Evolutionary conservation across 2,888 invertebrate genomes (phyloP).

Genomic region (Fissipunctia ypsillon): DNA sequence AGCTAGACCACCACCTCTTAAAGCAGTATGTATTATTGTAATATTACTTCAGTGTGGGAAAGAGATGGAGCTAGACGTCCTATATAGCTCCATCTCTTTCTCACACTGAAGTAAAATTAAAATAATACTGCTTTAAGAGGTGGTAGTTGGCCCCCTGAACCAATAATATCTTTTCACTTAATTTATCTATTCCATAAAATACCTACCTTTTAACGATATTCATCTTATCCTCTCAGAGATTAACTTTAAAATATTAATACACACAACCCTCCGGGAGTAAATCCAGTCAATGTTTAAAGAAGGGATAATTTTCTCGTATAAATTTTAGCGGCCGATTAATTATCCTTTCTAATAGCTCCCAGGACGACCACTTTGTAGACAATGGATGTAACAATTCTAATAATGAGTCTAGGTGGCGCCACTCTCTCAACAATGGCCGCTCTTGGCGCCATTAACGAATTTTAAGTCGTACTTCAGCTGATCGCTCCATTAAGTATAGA

Average conservation of each 20-base stretch:
- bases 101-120: no score
- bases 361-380: conserved; percentile 60
- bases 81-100: no score
- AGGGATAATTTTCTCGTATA: conserved; percentile 57
- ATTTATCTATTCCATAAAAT: background rate
- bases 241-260: conserved; percentile 51
- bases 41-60: no score
- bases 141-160: no score
- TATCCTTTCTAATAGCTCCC: conserved; percentile 70
- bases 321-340: conserved; percentile 60
- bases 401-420: conserved; percentile 70
- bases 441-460: conserved; percentile 69
- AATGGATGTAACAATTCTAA: conserved; percentile 70
- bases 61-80: no score
- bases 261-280: conserved; percentile 41
- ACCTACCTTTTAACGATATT: background rate
- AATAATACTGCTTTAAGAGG: no score
- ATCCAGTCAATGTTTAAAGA: conserved; percentile 54
- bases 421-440: conserved; percentile 60
- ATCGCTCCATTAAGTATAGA: conserved; percentile 66
- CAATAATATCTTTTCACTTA: conserved; percentile 1
- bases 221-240: conserved; percentile 15
- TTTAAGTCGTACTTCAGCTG: conserved; percentile 64
- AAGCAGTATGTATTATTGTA: no score
- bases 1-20: no score